Percentiles rank a stretch among this genome's conserved stretches.
Evolutionary conservation across 2,888 invertebrate genomes (phyloP).

Genomic region (Drosophila anomalipes): DNA sequence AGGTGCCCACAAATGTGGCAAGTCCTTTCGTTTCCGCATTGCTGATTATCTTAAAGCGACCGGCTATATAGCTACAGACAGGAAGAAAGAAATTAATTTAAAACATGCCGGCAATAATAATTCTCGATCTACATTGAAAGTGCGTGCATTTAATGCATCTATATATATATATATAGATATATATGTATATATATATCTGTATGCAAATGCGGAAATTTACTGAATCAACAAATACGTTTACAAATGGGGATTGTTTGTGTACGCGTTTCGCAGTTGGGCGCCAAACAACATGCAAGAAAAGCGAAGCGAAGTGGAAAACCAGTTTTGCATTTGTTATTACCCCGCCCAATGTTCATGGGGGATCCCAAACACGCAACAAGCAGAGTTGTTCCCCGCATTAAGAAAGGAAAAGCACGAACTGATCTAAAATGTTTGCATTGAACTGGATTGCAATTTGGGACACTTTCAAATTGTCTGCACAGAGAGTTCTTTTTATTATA

Average conservation of each 20-base stretch:
- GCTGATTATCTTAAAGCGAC: constrained; percentile 92
- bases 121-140: constrained; percentile 17
- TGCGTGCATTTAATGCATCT: constrained; percentile 15
- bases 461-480: neutral
- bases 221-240: neutral
- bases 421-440: constrained; percentile 14
- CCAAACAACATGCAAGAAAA: constrained; percentile 37
- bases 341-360: constrained; percentile 11
- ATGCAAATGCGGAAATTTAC: constrained; percentile 30
- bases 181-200: neutral
- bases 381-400: constrained; percentile 44
- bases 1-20: constrained; percentile 96
- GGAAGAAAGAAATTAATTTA: neutral
- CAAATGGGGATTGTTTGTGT: neutral
- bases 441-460: constrained; percentile 13
- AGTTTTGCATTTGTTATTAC: constrained; percentile 26
- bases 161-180: neutral
- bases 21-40: constrained; percentile 95
- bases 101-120: constrained; percentile 3
- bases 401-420: neutral
- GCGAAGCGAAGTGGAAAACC: constrained; percentile 32
- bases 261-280: neutral
- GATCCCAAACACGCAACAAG: constrained; percentile 7
- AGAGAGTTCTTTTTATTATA: neutral
- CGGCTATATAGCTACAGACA: constrained; percentile 91